Base-by-base conservation (phyloP, 1,140 invertebrate species). In the Macrostomum lignano region DNA sequence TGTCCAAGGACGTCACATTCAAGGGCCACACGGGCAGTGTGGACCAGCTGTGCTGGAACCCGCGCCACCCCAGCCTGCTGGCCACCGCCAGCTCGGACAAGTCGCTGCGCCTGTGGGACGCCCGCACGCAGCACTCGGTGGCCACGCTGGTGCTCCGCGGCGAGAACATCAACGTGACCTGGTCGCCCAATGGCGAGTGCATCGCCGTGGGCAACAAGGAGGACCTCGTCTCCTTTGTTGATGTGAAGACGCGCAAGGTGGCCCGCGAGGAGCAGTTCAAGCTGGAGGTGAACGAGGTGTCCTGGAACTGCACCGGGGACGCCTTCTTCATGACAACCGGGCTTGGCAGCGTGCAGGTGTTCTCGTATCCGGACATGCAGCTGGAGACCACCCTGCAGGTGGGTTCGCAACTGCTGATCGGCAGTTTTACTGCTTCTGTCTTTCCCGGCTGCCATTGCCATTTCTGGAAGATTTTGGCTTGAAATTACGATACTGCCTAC, bases 161-260 rank as follows among this genome's bases (percentile, higher is more conserved):
- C 1, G 86, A 94, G 61, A 93, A 93, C 55, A 91, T 94, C 17
- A 93, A 93, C 47, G 86, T 94, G 37, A 76, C 79, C 1, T 94
- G 86, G 84, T 81, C 82, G 0, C 81, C 81, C 1, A 77, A 91
- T 62, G 84, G 84, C 4, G 72, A 74, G 35, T 81, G 77, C 0
- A 88, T 94, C 43, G 84, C 84, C 3, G 82, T 93, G 2, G 86
- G 84, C 1, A 93, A 93, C 53, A 93, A 93, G 60, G 84, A 93
- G 50, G 86, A 94, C 58, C 59, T 93, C 0, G 75, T 94, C 1
- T 81, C 82, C 3, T 93, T 93, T 43, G 86, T 93, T 39, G 86
- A 94, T 58, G 73, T 75, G 1, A 64, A 69, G 30, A 71, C 67
- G 10, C 22, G 32, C 14, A 11, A 14, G 4, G 13, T 25, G 14